Evolutionary conservation across 2,888 invertebrate genomes (phyloP), one percentile per base, ranked within the genome.

Genomic region (Hofmannophila pseudospretella): DNA sequence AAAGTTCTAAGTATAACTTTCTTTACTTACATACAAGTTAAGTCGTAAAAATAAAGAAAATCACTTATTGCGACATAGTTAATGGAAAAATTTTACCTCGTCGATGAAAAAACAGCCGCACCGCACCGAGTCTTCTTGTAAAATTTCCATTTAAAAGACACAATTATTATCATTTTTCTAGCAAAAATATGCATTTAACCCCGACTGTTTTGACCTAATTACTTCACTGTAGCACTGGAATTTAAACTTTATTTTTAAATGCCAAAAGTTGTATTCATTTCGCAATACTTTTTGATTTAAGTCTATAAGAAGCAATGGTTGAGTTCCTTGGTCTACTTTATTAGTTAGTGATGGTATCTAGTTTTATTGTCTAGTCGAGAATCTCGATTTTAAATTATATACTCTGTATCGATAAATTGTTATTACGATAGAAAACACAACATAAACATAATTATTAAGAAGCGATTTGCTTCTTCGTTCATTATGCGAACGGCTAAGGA

Each of bases 131-230:
- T 56, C 75, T 41, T 63, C 71, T 74, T 79, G 78, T 85, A 86
- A 86, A 85, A 85, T 81, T 86, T 85, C 86, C 85, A 71, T 77
- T 79, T 85, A 82, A 86, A 86, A 85, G 71, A 68, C 62, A 61
- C 65, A 64, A 71, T 81, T 80, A 81, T 81, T 84, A 85, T 85
- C 85, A 66, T 86, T 86, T 86, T 86, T 85, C 77, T 79, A 72
- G 69, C 67, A 77, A 85, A 78, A 61, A 85, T 84, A 78, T 73
- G 54, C 61, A 61, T 64, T 11, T 67, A 23, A 7, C 3, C 16
- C 16, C 16, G 16, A 4, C 38, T 39, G 35, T 33, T 37, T 42
- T 63, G 34, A 55, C 40, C 54, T 42, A 52, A 65, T 56, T 58
- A 57, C 49, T 16, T 5, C 16, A 16, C 58, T 1, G 0, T 0